Evolutionary conservation across 2,797 vertebrate genomes (phyloP).

Genomic region (Hapalemur alaotrensis): DNA sequence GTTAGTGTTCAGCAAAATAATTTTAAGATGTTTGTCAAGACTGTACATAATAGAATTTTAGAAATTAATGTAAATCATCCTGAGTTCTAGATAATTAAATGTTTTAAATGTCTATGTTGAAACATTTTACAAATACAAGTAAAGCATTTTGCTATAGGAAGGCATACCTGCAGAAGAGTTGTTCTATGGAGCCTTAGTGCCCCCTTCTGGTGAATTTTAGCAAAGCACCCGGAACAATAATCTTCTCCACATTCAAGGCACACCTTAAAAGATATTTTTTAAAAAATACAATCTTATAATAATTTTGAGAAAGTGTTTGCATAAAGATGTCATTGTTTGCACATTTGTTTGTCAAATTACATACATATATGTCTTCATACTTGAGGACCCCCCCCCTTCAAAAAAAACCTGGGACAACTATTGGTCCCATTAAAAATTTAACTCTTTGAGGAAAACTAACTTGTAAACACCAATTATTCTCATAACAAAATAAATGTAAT

Average conservation of each 20-base stretch:
- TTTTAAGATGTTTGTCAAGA: slow-evolving; percentile 47
- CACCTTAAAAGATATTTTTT: slow-evolving; percentile 77
- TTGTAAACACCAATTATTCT: neutral
- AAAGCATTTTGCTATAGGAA: neutral
- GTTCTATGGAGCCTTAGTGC: slow-evolving; percentile 92
- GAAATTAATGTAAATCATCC: slow-evolving; percentile 54
- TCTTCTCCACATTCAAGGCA: slow-evolving; percentile 90
- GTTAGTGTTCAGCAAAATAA: slow-evolving; percentile 26
- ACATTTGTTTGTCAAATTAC: neutral
- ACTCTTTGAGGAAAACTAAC: neutral
- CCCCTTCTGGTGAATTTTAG: slow-evolving; percentile 92
- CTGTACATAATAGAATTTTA: neutral
- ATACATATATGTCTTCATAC: neutral
- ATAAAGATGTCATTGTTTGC: neutral
- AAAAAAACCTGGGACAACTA: neutral
- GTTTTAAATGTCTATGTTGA: slow-evolving; percentile 40
- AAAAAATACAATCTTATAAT: neutral
- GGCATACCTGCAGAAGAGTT: slow-evolving; percentile 86
- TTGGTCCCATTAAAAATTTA: neutral
- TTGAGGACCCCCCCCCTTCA: neutral
- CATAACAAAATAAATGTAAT: neutral
- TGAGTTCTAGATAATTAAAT: slow-evolving; percentile 40
- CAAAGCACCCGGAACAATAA: slow-evolving; percentile 90
- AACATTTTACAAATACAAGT: slow-evolving; percentile 46
- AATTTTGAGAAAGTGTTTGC: neutral